A percentile compares a stretch with the other conserved stretches of the same genome.
These are phyloP conservation scores for Scortum barcoo DNA, from an alignment of 2,113 vertebrate species.

Conservation along the genomic window DNA sequence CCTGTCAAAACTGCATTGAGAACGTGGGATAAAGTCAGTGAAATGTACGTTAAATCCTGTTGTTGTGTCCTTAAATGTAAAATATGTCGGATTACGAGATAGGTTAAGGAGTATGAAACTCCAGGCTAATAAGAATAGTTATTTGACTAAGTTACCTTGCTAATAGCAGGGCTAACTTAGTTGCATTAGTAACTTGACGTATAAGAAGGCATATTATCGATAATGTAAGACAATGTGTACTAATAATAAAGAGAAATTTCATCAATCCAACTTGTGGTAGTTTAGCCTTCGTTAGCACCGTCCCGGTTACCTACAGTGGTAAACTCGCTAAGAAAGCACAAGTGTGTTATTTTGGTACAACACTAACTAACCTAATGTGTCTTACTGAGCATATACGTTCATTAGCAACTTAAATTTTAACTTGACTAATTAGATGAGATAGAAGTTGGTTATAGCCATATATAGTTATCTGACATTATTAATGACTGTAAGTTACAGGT, in stretches of 20 bases:
- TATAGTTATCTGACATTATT: background rate
- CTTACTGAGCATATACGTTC: conserved; percentile 1
- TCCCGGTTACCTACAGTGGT: background rate
- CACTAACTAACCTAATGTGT: background rate
- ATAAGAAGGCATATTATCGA: conserved; percentile 41
- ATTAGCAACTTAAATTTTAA: conserved; percentile 13
- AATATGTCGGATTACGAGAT: background rate
- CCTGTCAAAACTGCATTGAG: conserved; percentile 60
- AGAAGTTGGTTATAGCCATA: background rate
- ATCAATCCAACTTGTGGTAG: background rate
- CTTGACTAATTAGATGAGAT: background rate
- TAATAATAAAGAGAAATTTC: conserved; percentile 39
- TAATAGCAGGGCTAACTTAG: conserved; percentile 41
- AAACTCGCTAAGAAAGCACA: background rate
- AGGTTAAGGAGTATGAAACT: background rate
- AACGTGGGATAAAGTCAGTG: conserved; percentile 65
- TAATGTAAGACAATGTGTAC: conserved; percentile 35
- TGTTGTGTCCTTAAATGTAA: background rate
- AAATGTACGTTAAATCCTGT: conserved; percentile 40
- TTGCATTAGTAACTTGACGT: conserved; percentile 14
- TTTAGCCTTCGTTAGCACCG: background rate
- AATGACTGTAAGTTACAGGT: background rate
- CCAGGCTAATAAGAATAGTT: background rate
- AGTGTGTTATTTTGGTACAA: background rate
- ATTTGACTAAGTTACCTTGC: conserved; percentile 17